Percentiles rank a stretch among this genome's conserved stretches.
These are phyloP conservation scores for Centropus unirufus DNA, from an alignment of 2,113 vertebrate species.

Conservation along the genomic window DNA sequence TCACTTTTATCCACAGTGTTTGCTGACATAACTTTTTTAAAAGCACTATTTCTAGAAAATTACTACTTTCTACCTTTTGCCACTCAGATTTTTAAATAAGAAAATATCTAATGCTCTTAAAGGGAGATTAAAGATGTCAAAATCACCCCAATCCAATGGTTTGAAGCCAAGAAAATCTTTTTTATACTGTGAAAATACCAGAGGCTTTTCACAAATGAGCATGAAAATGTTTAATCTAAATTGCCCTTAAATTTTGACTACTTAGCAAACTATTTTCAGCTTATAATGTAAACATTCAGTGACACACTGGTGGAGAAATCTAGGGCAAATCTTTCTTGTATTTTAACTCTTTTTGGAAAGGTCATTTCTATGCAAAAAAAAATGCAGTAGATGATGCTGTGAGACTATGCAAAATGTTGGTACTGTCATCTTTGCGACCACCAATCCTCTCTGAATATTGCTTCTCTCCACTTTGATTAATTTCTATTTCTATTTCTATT, in stretches of 20 bases:
- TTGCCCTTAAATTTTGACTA: slow-evolving; percentile 67
- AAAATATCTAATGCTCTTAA: slow-evolving; percentile 52
- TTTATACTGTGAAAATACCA: slow-evolving; percentile 68
- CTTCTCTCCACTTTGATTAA: neutral
- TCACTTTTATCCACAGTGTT: neutral
- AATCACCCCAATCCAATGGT: slow-evolving; percentile 61
- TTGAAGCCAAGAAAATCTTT: slow-evolving; percentile 69
- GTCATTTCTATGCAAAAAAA: neutral
- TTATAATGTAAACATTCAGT: slow-evolving; percentile 57
- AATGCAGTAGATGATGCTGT: neutral
- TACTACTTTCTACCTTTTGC: slow-evolving; percentile 55
- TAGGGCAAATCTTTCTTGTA: slow-evolving; percentile 37
- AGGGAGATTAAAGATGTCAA: slow-evolving; percentile 66
- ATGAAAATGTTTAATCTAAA: slow-evolving; percentile 72
- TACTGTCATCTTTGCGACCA: neutral
- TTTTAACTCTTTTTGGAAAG: neutral
- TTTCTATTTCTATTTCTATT: neutral
- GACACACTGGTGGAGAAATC: slow-evolving; percentile 10
- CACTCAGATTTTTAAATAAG: slow-evolving; percentile 56
- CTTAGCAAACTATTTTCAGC: slow-evolving; percentile 70
- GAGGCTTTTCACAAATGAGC: slow-evolving; percentile 68
- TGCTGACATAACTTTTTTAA: slow-evolving; percentile 45
- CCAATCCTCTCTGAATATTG: neutral
- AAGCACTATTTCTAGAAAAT: slow-evolving; percentile 49
- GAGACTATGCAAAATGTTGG: neutral